These are phyloP conservation scores for Lagocephalus sceleratus DNA, from an alignment of 2,797 vertebrate genomes.

Conservation along the genomic window DNA sequence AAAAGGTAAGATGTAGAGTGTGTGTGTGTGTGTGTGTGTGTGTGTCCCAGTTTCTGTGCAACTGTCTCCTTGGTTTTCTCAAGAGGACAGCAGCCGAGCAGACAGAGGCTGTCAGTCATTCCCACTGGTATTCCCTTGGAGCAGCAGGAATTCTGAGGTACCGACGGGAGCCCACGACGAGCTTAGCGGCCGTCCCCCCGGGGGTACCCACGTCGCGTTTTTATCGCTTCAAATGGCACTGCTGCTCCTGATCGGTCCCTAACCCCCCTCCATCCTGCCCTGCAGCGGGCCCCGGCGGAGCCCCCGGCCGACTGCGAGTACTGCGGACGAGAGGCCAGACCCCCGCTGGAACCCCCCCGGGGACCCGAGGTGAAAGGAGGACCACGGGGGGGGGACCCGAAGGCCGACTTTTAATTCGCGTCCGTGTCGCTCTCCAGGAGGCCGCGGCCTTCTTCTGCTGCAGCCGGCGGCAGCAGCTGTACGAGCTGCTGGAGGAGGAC, in stretches of 20 bases:
- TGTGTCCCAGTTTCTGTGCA: too few relatives aligned
- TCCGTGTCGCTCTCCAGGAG: slow-evolving; percentile 13
- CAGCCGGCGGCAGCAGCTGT: slow-evolving; percentile 40
- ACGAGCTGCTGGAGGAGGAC: slow-evolving; percentile 39
- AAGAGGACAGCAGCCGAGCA: slow-evolving; percentile 27
- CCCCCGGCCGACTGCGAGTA: slow-evolving; percentile 55
- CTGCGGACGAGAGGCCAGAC: slow-evolving; percentile 52
- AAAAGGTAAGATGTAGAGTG: too few relatives aligned
- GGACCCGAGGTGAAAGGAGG: slow-evolving; percentile 50
- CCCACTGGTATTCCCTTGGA: slow-evolving; percentile 23
- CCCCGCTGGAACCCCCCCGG: slow-evolving; percentile 35
- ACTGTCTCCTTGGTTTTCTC: neutral
- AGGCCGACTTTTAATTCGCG: too few relatives aligned
- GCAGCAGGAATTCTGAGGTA: slow-evolving; percentile 67
- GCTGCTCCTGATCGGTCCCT: too few relatives aligned
- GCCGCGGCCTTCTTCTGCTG: slow-evolving; percentile 65
- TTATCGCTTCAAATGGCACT: too few relatives aligned
- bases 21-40: too few relatives aligned
- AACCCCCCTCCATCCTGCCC: too few relatives aligned
- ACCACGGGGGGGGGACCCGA: too few relatives aligned
- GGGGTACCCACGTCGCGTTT: slow-evolving; percentile 35
- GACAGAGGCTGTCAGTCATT: slow-evolving; percentile 10
- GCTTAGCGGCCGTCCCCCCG: slow-evolving; percentile 18
- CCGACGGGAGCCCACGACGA: slow-evolving; percentile 51
- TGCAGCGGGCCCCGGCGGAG: slow-evolving; percentile 23